Evolutionary conservation across 2,113 vertebrate genomes (phyloP).

Genomic region (Zosterops borbonicus): DNA sequence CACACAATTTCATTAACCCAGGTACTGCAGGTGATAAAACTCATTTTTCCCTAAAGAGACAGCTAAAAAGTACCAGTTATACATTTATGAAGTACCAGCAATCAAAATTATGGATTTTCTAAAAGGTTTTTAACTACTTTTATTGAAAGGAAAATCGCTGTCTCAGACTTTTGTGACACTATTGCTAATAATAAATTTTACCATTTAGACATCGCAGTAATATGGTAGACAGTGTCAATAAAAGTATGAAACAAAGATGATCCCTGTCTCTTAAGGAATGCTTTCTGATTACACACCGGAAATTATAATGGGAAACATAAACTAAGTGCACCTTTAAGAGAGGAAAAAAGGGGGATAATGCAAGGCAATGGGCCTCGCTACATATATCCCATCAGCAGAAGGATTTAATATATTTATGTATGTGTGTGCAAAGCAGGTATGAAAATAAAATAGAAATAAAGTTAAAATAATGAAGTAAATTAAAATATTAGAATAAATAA

Average conservation of each 20-base stretch:
- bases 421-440: background rate
- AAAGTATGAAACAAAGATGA: conserved; percentile 80
- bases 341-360: background rate
- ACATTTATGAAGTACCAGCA: conserved; percentile 88
- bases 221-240: conserved; percentile 81
- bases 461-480: background rate
- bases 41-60: conserved; percentile 89
- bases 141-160: conserved; percentile 88
- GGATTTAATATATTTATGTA: background rate
- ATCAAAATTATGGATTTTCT: conserved; percentile 91
- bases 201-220: conserved; percentile 79
- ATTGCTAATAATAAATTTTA: conserved; percentile 85
- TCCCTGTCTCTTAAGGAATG: conserved; percentile 74
- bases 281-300: conserved; percentile 77
- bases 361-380: background rate
- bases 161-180: conserved; percentile 87
- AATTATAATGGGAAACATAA: conserved; percentile 68
- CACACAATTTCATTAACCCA: conserved; percentile 88
- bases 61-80: conserved; percentile 90
- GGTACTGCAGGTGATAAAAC: conserved; percentile 88
- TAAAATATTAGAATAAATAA: background rate
- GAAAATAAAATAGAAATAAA: background rate
- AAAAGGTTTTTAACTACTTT: conserved; percentile 90
- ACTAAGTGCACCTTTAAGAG: conserved; percentile 55
- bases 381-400: background rate